Evolutionary conservation across 2,888 invertebrate species (phyloP).

Genomic region (Sesia apiformis): DNA sequence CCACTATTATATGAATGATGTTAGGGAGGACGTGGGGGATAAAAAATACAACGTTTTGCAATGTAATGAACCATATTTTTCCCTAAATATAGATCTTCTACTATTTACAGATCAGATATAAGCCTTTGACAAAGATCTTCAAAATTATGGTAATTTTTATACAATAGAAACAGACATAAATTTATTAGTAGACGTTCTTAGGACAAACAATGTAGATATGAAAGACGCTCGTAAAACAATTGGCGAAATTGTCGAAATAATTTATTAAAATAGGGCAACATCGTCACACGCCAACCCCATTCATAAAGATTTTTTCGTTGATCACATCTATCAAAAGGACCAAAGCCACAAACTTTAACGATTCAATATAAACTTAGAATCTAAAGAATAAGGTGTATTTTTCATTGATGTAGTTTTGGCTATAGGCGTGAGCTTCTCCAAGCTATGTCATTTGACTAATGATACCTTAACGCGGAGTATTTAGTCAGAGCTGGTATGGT

Average conservation of each 20-base stretch:
- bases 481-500: constrained; percentile 59
- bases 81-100: not conserved
- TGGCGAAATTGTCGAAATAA: constrained; percentile 46
- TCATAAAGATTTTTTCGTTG: constrained; percentile 49
- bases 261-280: constrained; percentile 52
- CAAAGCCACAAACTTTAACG: constrained; percentile 4
- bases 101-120: no score
- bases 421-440: constrained; percentile 14
- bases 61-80: constrained; percentile 10
- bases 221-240: constrained; percentile 48
- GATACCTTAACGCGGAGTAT: constrained; percentile 68
- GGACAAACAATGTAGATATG: constrained; percentile 10
- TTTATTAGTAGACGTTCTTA: not conserved
- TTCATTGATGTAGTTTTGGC: constrained; percentile 4
- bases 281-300: constrained; percentile 56
- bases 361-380: constrained; percentile 11
- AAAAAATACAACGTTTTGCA: constrained; percentile 36
- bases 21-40: constrained; percentile 38
- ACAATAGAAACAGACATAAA: no score
- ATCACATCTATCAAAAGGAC: constrained; percentile 10
- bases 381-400: constrained; percentile 8
- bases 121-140: no score
- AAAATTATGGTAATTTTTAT: no score
- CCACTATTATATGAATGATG: constrained; percentile 70
- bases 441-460: constrained; percentile 58